Evolutionary conservation across 2,888 invertebrate genomes (phyloP), one percentile per base, ranked within the genome.

Genomic region (Ochlodes sylvanus): DNA sequence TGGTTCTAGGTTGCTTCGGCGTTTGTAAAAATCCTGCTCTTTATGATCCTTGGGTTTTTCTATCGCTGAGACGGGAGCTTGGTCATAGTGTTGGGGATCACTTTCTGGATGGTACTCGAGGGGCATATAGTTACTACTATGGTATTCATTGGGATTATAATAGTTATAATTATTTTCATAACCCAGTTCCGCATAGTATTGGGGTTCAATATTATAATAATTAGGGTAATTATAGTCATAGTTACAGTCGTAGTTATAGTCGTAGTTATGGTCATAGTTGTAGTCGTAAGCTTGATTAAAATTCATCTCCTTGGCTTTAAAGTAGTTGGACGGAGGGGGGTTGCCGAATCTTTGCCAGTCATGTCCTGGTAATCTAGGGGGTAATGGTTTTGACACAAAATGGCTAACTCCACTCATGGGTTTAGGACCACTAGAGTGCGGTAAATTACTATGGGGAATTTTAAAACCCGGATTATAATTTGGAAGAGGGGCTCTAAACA

Each of bases 21-120:
- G 41, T 7, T 55, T 47, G 60, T 42, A 72, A 77, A 76, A 77
- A 76, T 76, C 69, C 67, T 72, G 63, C 14, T 70, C 66, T n/a
- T n/a, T n/a, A 15, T 38, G 69, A 38, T 47, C n/a, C n/a, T n/a
- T n/a, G n/a, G n/a, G n/a, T n/a, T n/a, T n/a, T n/a, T n/a, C n/a
- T n/a, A n/a, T n/a, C n/a, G n/a, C n/a, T n/a, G n/a, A n/a, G n/a
- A n/a, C n/a, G n/a, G n/a, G n/a, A n/a, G n/a, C n/a, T n/a, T n/a
- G n/a, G n/a, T n/a, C n/a, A n/a, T n/a, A n/a, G n/a, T n/a, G n/a
- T n/a, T n/a, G n/a, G n/a, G n/a, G n/a, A n/a, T n/a, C n/a, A n/a
- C n/a, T n/a, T n/a, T n/a, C n/a, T n/a, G n/a, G n/a, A n/a, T n/a
- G n/a, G n/a, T n/a, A n/a, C n/a, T n/a, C n/a, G n/a, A n/a, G n/a